A percentile compares a stretch with the other conserved stretches of the same genome.
Conservation (phyloP, 2,113 vertebrate species). For the Micronisus gabar region DNA sequence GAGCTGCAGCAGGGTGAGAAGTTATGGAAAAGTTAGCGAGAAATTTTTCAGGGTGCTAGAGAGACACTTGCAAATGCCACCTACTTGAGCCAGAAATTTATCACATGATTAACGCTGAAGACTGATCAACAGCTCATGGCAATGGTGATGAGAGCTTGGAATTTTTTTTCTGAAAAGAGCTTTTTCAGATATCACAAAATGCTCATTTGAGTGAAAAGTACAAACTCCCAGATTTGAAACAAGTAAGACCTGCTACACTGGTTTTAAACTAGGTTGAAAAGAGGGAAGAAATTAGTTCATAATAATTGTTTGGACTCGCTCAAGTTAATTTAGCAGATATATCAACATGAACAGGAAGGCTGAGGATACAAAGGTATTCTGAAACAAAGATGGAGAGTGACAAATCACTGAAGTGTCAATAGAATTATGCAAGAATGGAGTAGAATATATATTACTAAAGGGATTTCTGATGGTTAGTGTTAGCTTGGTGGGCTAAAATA, state of each 20-base stretch:
- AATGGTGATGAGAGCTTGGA: not conserved
- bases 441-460: not conserved
- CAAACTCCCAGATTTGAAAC: not conserved
- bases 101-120: not conserved
- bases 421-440: not conserved
- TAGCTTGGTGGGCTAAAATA: not conserved
- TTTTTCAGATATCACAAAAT: not conserved
- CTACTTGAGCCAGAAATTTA: not conserved
- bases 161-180: not conserved
- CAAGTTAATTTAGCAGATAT: not conserved
- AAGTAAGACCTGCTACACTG: not conserved
- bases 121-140: not conserved
- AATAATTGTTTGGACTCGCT: not conserved
- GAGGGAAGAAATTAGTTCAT: not conserved
- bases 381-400: not conserved
- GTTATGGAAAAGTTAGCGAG: not conserved
- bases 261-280: not conserved
- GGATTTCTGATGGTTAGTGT: not conserved
- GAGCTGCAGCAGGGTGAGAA: not conserved
- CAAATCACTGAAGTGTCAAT: not conserved
- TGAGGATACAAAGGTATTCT: not conserved
- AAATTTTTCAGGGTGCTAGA: not conserved
- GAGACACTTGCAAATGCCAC: not conserved
- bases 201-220: not conserved
- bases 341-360: not conserved